Percentiles rank a stretch among this genome's conserved stretches.
Evolutionary conservation across 2,113 vertebrate species (phyloP).

Genomic region (Mola mola): DNA sequence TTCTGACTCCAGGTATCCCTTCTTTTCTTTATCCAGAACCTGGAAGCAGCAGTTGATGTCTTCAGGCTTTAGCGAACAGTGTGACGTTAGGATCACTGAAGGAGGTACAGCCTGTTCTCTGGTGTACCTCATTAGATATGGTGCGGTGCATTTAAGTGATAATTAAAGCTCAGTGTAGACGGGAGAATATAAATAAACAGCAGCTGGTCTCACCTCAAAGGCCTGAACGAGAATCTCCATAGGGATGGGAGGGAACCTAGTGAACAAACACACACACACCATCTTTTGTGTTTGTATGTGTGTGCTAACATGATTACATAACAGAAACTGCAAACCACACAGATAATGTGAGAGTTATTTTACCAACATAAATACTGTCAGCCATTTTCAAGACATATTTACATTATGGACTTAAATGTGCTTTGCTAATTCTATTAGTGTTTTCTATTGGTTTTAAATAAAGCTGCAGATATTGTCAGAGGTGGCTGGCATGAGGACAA

Average conservation of each 20-base stretch:
- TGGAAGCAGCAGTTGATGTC: conserved; percentile 52
- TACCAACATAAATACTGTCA: too few species aligned
- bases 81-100: background rate
- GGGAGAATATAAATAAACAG: background rate
- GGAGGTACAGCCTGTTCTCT: background rate
- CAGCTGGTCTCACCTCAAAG: conserved; percentile 86
- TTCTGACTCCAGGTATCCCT: conserved; percentile 86
- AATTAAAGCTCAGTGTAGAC: too few species aligned
- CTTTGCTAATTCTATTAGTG: too few species aligned
- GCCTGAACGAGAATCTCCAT: conserved; percentile 89
- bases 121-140: too few species aligned
- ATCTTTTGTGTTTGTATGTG: too few species aligned
- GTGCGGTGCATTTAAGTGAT: too few species aligned
- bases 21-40: conserved; percentile 89
- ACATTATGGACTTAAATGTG: background rate
- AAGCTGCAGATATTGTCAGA: too few species aligned
- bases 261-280: background rate
- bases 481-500: too few species aligned
- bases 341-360: too few species aligned
- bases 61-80: background rate
- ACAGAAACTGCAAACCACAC: too few species aligned
- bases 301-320: background rate
- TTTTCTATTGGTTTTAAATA: background rate
- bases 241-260: conserved; percentile 87
- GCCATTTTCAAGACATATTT: background rate